These are phyloP conservation scores for Tachysurus fulvidraco DNA, from an alignment of 2,113 vertebrate genomes.

Conservation along the genomic window DNA sequence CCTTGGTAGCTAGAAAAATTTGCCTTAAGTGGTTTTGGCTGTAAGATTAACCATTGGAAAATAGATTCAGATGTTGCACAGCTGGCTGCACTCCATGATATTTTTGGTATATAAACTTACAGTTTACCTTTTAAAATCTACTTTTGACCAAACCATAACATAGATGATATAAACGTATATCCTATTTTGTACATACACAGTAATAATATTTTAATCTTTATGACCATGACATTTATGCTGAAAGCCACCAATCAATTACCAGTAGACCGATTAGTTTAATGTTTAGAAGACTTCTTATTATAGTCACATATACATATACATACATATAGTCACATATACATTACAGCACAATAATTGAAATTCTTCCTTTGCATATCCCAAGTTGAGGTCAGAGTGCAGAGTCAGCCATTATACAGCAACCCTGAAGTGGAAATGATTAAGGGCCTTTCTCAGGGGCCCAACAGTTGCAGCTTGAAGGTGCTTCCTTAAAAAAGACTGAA, in stretches of 20 bases:
- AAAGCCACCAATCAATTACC: not conserved
- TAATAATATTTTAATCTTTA: not conserved
- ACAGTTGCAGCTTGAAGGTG: too few species aligned
- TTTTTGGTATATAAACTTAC: not conserved
- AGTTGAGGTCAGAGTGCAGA: too few species aligned
- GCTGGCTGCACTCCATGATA: not conserved
- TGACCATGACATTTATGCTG: not conserved
- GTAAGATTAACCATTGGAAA: not conserved
- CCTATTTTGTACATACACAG: not conserved
- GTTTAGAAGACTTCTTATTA: too few species aligned
- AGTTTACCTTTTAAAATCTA: not conserved
- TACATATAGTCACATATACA: too few species aligned
- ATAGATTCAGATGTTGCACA: not conserved
- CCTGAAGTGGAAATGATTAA: too few species aligned
- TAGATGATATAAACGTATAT: not conserved
- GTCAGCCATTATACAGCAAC: too few species aligned
- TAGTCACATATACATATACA: too few species aligned
- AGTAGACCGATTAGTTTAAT: not conserved
- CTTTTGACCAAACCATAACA: not conserved
- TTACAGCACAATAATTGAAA: too few species aligned
- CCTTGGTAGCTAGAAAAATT: too few species aligned
- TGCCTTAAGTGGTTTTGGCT: not conserved
- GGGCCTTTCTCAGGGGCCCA: too few species aligned
- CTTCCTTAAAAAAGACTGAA: not conserved
- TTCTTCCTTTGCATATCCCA: too few species aligned